phyloP scores from a whole-genome alignment of 2,888 invertebrate species.

The Ceratothoa steindachneri region DNA sequence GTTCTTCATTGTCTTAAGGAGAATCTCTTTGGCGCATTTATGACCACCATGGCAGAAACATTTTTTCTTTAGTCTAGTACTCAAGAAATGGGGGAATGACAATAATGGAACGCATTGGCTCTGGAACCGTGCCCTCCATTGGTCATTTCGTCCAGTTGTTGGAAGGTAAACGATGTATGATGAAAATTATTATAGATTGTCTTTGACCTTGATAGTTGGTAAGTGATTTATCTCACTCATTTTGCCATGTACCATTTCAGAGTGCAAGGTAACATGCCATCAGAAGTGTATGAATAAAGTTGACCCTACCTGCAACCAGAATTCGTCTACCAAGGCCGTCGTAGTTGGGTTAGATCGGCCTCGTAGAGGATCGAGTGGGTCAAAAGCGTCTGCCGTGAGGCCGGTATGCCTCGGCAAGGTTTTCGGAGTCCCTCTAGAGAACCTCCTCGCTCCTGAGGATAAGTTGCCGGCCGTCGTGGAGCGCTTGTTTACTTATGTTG shows the following conservation, averaged over 20 bases:
- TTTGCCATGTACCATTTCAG: conserved; percentile 55
- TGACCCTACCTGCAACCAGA: conserved; percentile 55
- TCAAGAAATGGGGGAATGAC: too few relatives aligned
- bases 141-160: too few relatives aligned
- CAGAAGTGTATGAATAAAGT: conserved; percentile 86
- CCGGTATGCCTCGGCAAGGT: conserved; percentile 54
- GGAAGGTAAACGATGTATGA: too few relatives aligned
- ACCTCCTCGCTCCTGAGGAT: conserved; percentile 55
- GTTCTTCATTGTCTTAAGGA: too few relatives aligned
- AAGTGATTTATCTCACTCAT: too few relatives aligned
- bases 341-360: conserved; percentile 10
- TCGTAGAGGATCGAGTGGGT: conserved; percentile 5
- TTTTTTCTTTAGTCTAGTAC: too few relatives aligned
- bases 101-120: too few relatives aligned
- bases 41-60: too few relatives aligned
- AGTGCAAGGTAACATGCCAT: conserved; percentile 87
- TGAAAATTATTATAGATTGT: too few relatives aligned
- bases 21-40: too few relatives aligned
- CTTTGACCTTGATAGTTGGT: too few relatives aligned
- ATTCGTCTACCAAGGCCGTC: conserved; percentile 39
- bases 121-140: too few relatives aligned
- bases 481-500: conserved; percentile 79
- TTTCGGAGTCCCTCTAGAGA: conserved; percentile 74
- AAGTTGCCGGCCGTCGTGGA: conserved; percentile 86
- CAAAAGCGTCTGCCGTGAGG: conserved; percentile 8